Conservation (phyloP, 2,113 vertebrate species). For the Vicugna pacos region DNA sequence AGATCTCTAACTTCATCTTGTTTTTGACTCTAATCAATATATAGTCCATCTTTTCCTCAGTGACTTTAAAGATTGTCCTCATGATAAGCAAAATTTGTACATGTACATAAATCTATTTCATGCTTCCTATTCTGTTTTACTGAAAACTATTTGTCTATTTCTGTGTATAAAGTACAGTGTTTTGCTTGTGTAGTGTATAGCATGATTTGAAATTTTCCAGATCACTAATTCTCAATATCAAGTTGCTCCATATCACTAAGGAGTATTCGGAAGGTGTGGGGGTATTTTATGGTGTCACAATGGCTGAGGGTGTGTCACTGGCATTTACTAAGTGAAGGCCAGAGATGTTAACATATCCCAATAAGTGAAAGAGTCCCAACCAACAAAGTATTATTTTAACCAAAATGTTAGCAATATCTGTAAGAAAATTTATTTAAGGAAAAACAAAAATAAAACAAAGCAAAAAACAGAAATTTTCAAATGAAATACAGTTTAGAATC, state of each 20-base stretch:
- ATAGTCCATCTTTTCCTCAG: neutral
- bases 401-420: neutral
- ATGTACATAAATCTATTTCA: neutral
- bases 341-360: neutral
- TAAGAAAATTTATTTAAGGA: neutral
- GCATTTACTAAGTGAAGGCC: neutral
- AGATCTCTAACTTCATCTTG: neutral
- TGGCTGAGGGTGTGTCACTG: neutral
- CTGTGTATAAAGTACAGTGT: neutral
- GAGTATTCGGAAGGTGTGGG: neutral
- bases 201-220: neutral
- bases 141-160: neutral
- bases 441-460: slow-evolving; percentile 20
- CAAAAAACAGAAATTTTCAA: neutral
- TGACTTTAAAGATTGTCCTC: neutral
- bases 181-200: neutral
- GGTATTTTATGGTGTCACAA: neutral
- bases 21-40: neutral
- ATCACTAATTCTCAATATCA: neutral
- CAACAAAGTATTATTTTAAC: neutral
- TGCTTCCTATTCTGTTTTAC: neutral
- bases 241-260: neutral
- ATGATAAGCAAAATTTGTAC: neutral
- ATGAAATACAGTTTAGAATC: neutral
- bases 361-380: neutral